Percentiles rank a stretch among this genome's conserved stretches.
Evolutionary conservation across 2,113 vertebrate species (phyloP).

Genomic region (Caranx ignobilis): DNA sequence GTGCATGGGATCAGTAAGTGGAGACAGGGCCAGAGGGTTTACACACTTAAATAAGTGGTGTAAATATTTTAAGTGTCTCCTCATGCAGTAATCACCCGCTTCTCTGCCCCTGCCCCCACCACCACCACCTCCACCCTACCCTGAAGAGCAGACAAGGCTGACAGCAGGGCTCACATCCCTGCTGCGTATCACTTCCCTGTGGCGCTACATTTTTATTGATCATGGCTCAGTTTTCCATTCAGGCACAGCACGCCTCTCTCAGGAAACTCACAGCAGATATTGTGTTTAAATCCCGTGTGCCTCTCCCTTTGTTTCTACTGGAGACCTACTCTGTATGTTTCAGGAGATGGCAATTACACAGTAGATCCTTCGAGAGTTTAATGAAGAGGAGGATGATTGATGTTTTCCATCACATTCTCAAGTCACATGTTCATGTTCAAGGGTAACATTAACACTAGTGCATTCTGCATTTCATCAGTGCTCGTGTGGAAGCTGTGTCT

Average conservation of each 20-base stretch:
- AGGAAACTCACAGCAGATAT: not conserved
- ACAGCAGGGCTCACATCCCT: slow-evolving; percentile 16
- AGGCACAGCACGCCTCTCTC: not conserved
- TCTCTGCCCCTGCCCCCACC: not conserved
- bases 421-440: not conserved
- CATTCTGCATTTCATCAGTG: not conserved
- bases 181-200: slow-evolving; percentile 1
- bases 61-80: slow-evolving; percentile 27
- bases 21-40: not conserved
- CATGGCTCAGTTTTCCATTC: slow-evolving; percentile 21
- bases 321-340: not conserved
- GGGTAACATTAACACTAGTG: not conserved
- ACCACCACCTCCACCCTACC: not conserved
- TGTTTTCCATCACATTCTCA: not conserved
- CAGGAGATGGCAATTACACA: not conserved
- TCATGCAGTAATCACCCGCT: slow-evolving; percentile 4
- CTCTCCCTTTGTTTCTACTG: not conserved
- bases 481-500: not conserved
- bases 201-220: slow-evolving; percentile 27
- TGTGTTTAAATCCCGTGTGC: too few relatives aligned
- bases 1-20: slow-evolving; percentile 24
- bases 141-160: slow-evolving; percentile 7
- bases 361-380: not conserved
- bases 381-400: not conserved
- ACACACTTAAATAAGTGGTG: slow-evolving; percentile 9